A percentile compares a stretch with the other conserved stretches of the same genome.
These are phyloP conservation scores for Xyrichtys novacula DNA, from an alignment of 2,797 vertebrate genomes.

Conservation along the genomic window DNA sequence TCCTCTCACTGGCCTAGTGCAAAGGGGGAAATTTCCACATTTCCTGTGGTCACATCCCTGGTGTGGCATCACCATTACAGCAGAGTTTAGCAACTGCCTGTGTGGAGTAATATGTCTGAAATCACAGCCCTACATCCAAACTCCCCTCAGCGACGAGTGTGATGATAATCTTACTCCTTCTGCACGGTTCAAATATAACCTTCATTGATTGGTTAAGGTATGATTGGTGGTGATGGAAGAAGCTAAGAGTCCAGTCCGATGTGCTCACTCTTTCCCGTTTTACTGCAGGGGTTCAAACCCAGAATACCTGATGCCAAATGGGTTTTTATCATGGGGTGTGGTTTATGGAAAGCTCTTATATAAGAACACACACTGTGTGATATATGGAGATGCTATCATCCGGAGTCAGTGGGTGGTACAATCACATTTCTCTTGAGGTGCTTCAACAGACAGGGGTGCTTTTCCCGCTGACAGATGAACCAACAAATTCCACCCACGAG, in stretches of 20 bases:
- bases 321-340: slow-evolving; percentile 20
- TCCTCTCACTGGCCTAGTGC: slow-evolving; percentile 40
- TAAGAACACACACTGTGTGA: slow-evolving; percentile 36
- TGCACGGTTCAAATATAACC: background rate
- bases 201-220: slow-evolving; percentile 11
- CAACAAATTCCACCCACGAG: slow-evolving; percentile 16
- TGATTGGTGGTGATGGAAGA: slow-evolving; percentile 24
- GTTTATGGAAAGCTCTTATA: slow-evolving; percentile 40
- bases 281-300: slow-evolving; percentile 7
- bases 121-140: slow-evolving; percentile 5
- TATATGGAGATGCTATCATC: slow-evolving; percentile 36
- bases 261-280: background rate
- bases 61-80: slow-evolving; percentile 33
- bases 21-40: slow-evolving; percentile 48
- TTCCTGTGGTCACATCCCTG: slow-evolving; percentile 25
- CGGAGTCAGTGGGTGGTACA: slow-evolving; percentile 50
- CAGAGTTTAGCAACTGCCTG: slow-evolving; percentile 31
- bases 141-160: background rate
- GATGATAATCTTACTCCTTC: slow-evolving; percentile 11
- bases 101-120: slow-evolving; percentile 20
- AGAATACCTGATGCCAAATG: slow-evolving; percentile 12
- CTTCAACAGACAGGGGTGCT: slow-evolving; percentile 34
- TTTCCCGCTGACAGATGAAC: slow-evolving; percentile 42
- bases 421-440: slow-evolving; percentile 15
- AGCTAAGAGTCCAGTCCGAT: slow-evolving; percentile 4